A percentile compares a stretch with the other conserved stretches of the same genome.
Evolutionary conservation across 2,113 vertebrate genomes (phyloP).

Genomic region (Grantiella picta): DNA sequence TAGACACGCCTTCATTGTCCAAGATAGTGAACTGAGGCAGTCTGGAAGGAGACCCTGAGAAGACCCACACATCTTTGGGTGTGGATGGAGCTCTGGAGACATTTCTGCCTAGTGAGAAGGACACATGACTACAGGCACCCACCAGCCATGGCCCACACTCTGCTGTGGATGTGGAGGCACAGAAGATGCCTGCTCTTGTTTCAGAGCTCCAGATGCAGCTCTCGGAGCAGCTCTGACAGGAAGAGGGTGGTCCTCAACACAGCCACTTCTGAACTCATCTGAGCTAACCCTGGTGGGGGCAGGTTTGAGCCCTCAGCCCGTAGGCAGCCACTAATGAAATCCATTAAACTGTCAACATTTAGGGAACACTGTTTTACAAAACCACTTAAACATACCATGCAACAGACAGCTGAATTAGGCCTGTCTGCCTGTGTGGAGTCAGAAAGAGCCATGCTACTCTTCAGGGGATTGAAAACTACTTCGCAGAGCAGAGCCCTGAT

Average conservation of each 20-base stretch:
- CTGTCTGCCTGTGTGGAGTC: constrained; percentile 55
- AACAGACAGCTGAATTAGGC: constrained; percentile 59
- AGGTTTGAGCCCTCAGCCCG: not conserved
- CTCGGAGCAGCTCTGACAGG: not conserved
- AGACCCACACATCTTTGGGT: not conserved
- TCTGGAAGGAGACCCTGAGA: not conserved
- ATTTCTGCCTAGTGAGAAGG: not conserved
- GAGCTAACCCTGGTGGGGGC: constrained; percentile 27
- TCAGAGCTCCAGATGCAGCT: not conserved
- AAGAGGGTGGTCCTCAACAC: not conserved
- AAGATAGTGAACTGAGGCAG: not conserved
- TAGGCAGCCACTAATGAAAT: constrained; percentile 53
- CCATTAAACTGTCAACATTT: constrained; percentile 67
- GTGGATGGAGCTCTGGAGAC: not conserved
- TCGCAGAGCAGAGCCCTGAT: not conserved
- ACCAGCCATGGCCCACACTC: not conserved
- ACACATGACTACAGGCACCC: not conserved
- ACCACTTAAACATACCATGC: constrained; percentile 54
- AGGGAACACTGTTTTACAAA: constrained; percentile 57
- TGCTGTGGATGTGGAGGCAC: not conserved
- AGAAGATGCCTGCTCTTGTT: not conserved
- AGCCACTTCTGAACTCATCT: not conserved
- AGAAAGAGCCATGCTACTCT: constrained; percentile 50
- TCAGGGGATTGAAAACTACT: constrained; percentile 55
- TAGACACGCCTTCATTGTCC: not conserved